These are phyloP conservation scores for Turnix velox DNA, from an alignment of 2,113 vertebrate species.

Conservation along the genomic window DNA sequence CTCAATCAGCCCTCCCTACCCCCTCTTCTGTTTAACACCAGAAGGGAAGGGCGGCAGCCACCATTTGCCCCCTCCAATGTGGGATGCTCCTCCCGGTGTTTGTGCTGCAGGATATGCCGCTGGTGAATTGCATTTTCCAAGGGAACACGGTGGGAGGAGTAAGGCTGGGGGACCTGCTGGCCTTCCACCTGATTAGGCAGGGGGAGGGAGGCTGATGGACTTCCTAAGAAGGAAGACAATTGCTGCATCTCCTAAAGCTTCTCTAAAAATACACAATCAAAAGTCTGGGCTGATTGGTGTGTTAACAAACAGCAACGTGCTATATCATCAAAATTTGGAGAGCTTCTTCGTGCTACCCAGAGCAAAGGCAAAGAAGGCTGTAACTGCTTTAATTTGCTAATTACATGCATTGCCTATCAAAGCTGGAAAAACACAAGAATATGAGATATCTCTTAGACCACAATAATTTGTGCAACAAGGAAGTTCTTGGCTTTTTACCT, in stretches of 20 bases:
- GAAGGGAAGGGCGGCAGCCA: too few species aligned
- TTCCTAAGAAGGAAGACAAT: not conserved
- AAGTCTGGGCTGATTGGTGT: not conserved
- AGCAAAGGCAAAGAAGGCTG: not conserved
- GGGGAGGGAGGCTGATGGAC: too few species aligned
- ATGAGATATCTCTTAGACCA: not conserved
- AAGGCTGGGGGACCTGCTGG: too few species aligned
- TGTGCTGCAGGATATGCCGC: too few species aligned
- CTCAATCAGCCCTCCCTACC: too few species aligned
- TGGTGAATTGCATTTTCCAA: too few species aligned
- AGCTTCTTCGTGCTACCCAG: not conserved
- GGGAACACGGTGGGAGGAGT: too few species aligned
- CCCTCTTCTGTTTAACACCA: too few species aligned
- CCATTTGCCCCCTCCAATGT: too few species aligned
- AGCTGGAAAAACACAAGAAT: not conserved
- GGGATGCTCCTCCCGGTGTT: too few species aligned
- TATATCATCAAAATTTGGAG: not conserved
- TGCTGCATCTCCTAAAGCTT: not conserved
- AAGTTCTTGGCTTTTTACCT: not conserved
- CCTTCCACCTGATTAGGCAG: too few species aligned
- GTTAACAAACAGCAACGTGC: not conserved
- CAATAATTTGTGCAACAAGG: not conserved
- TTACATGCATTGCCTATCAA: not conserved
- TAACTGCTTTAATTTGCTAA: not conserved
- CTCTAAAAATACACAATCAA: not conserved